Conservation (phyloP, 2,888 invertebrate species). For the Caenorhabditis drosophilae region DNA sequence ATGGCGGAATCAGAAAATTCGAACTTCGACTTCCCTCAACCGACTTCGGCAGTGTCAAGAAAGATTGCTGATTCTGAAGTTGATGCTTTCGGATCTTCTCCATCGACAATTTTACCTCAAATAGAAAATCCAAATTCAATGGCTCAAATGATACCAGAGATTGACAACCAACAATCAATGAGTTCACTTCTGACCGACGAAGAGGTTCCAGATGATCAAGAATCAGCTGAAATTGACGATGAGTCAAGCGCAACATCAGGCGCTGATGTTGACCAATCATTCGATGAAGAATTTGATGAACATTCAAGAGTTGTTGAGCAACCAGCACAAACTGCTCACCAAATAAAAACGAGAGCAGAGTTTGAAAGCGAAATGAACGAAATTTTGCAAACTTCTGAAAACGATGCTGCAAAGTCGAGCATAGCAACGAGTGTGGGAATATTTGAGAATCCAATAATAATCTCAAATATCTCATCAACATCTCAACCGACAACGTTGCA, state of each 20-base stretch:
- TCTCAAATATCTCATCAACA: too few relatives aligned
- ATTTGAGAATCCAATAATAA: too few relatives aligned
- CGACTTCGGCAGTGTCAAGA: conserved; percentile 23
- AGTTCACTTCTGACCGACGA: conserved; percentile 39
- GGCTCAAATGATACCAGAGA: background rate
- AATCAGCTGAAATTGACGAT: background rate
- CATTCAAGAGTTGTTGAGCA: background rate
- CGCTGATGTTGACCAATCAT: background rate
- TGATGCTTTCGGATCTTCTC: too few relatives aligned
- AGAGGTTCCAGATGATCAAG: conserved; percentile 30
- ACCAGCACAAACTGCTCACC: background rate
- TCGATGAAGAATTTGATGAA: background rate
- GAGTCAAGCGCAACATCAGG: background rate
- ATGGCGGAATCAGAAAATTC: conserved; percentile 28
- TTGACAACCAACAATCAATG: background rate
- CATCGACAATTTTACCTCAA: too few relatives aligned
- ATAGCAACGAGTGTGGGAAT: too few relatives aligned
- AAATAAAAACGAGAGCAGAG: too few relatives aligned
- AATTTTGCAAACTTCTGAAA: too few relatives aligned
- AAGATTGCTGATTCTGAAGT: conserved; percentile 19
- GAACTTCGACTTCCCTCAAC: too few relatives aligned
- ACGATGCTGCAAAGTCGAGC: too few relatives aligned
- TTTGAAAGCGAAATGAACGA: too few relatives aligned
- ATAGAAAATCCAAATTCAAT: background rate
- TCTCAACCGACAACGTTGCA: too few relatives aligned